Percentiles rank a stretch among this genome's conserved stretches.
Evolutionary conservation across 2,888 invertebrate species (phyloP).

Genomic region (Phymatocera aterrima): DNA sequence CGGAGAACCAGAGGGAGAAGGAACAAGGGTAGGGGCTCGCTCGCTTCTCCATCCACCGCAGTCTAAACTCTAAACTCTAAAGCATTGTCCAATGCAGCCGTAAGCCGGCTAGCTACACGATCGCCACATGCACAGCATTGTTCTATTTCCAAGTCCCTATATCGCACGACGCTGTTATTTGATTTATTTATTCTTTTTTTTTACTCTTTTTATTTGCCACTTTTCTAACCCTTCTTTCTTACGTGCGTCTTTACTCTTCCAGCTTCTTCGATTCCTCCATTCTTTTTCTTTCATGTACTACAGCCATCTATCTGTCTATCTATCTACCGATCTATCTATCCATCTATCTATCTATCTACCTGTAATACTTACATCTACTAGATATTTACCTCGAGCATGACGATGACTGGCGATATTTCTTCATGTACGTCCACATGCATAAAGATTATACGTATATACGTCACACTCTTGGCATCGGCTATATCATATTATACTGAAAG

Average conservation of each 20-base stretch:
- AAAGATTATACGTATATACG: slow-evolving; percentile 36
- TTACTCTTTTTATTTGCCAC: too few relatives aligned
- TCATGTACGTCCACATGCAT: background rate
- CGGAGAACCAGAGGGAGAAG: slow-evolving; percentile 44
- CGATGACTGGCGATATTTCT: slow-evolving; percentile 58
- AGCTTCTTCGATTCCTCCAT: background rate
- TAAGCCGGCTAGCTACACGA: background rate
- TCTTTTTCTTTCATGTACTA: background rate
- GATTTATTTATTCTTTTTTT: too few relatives aligned
- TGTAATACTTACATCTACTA: background rate
- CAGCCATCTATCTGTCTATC: background rate
- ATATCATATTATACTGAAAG: too few relatives aligned
- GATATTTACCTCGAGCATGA: slow-evolving; percentile 33
- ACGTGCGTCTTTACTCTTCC: too few relatives aligned
- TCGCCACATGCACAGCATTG: slow-evolving; percentile 18
- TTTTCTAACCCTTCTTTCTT: too few relatives aligned
- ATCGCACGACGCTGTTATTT: too few relatives aligned
- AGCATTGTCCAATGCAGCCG: background rate
- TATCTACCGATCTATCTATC: background rate
- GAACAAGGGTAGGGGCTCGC: background rate
- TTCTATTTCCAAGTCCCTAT: too few relatives aligned
- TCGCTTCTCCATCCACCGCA: background rate
- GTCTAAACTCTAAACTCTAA: background rate
- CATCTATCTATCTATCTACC: background rate
- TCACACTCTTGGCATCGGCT: too few relatives aligned